These are phyloP conservation scores for Clarias laeviceps DNA, from an alignment of 2,797 vertebrate genomes.

Conservation along the genomic window DNA sequence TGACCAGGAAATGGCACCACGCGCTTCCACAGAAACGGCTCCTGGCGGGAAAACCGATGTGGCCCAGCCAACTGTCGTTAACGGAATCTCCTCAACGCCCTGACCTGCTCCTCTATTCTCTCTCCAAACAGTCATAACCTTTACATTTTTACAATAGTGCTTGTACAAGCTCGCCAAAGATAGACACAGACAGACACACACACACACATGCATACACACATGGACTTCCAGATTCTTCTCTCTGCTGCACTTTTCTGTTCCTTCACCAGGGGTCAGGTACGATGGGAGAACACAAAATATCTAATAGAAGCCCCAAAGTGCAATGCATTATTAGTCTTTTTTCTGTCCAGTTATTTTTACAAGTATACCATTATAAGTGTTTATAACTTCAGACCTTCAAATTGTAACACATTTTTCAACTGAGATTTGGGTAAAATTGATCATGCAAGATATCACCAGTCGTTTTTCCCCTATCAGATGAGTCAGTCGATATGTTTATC, in stretches of 20 bases:
- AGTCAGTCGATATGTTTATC: neutral
- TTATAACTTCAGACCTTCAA: neutral
- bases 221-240: conserved; percentile 86
- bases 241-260: conserved; percentile 89
- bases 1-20: conserved; percentile 72
- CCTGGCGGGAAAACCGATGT: conserved; percentile 76
- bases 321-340: conserved; percentile 23
- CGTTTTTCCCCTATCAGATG: neutral
- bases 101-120: conserved; percentile 52
- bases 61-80: conserved; percentile 82
- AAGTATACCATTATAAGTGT: neutral
- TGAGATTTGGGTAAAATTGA: neutral
- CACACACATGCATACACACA: conserved; percentile 52
- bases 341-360: conserved; percentile 22
- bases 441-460: neutral
- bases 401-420: neutral
- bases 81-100: conserved; percentile 92
- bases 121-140: conserved; percentile 77
- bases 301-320: conserved; percentile 69
- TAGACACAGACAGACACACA: conserved; percentile 67
- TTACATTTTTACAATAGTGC: conserved; percentile 93
- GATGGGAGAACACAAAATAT: conserved; percentile 72
- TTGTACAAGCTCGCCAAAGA: conserved; percentile 99
- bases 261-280: conserved; percentile 86
- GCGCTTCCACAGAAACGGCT: conserved; percentile 78